Evolutionary conservation across 2,888 invertebrate species (phyloP).

Genomic region (Cinara cedri): DNA sequence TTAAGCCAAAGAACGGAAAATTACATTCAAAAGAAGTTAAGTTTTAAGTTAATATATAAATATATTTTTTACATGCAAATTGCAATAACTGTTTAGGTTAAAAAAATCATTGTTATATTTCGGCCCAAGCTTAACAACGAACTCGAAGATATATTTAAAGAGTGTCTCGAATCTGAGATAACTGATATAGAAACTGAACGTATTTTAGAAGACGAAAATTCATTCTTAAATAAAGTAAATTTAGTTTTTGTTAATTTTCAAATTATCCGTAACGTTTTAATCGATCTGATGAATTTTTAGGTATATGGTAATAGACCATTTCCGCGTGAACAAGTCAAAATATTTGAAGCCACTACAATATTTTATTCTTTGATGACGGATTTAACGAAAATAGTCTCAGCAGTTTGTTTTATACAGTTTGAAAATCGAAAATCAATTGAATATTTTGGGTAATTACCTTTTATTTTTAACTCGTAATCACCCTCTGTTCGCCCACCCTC

Average conservation of each 20-base stretch:
- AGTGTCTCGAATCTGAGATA: neutral
- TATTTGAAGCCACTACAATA: constrained; percentile 11
- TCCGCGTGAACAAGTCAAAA: neutral
- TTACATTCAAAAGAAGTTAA: constrained; percentile 38
- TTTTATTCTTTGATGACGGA: constrained; percentile 22
- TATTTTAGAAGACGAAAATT: constrained; percentile 2
- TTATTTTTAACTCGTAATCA: no score
- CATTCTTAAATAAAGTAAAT: constrained; percentile 22
- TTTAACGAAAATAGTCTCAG: constrained; percentile 1
- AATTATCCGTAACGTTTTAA: neutral
- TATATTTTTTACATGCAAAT: neutral
- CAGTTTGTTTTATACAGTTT: constrained; percentile 36
- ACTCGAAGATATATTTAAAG: neutral
- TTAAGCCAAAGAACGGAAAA: constrained; percentile 45
- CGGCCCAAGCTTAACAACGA: constrained; percentile 23
- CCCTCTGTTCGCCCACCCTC: no score
- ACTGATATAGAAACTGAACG: neutral
- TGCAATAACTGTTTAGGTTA: constrained; percentile 6
- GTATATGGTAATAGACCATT: neutral
- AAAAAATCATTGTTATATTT: constrained; percentile 12
- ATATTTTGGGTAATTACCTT: constrained; percentile 45
- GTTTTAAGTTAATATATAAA: neutral
- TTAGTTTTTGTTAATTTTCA: neutral
- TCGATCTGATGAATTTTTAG: neutral
- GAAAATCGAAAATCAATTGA: neutral